phyloP scores from a whole-genome alignment of 2,113 vertebrate genomes.

The Miniopterus natalensis region DNA sequence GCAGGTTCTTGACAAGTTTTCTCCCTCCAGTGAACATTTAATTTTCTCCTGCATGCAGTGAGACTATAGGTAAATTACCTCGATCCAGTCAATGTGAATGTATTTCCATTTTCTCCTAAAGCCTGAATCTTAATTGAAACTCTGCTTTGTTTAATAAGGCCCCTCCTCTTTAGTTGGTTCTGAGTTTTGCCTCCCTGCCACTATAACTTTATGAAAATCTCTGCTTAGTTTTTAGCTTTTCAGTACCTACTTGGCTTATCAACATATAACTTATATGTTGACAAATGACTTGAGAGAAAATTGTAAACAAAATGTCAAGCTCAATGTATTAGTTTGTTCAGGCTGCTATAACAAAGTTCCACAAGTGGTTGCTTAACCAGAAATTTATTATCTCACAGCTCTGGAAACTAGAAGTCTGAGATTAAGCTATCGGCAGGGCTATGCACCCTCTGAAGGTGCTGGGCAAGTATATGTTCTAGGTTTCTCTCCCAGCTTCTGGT shows the following conservation, averaged over 20 bases:
- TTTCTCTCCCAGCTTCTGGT: background rate
- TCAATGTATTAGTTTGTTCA: background rate
- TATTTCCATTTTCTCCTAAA: background rate
- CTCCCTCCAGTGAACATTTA: background rate
- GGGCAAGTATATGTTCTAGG: background rate
- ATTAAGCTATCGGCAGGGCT: background rate
- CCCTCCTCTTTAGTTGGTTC: background rate
- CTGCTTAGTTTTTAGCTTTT: background rate
- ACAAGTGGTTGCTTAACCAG: background rate
- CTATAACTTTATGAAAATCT: background rate
- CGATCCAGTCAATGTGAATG: background rate
- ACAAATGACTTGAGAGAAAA: constrained; percentile 1
- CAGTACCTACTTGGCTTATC: background rate
- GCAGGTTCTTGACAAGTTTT: background rate
- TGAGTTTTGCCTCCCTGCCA: background rate
- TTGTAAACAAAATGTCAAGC: background rate
- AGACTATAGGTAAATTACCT: background rate
- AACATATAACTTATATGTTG: background rate
- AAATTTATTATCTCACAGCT: background rate
- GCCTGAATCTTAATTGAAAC: background rate
- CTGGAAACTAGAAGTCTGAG: background rate
- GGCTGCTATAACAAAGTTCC: background rate
- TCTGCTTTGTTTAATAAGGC: background rate
- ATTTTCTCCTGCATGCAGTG: background rate
- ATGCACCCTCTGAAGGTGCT: background rate